A percentile compares a stretch with the other conserved stretches of the same genome.
phyloP scores from a whole-genome alignment of 2,888 invertebrate species.

The Eristalinus sepulchralis region DNA sequence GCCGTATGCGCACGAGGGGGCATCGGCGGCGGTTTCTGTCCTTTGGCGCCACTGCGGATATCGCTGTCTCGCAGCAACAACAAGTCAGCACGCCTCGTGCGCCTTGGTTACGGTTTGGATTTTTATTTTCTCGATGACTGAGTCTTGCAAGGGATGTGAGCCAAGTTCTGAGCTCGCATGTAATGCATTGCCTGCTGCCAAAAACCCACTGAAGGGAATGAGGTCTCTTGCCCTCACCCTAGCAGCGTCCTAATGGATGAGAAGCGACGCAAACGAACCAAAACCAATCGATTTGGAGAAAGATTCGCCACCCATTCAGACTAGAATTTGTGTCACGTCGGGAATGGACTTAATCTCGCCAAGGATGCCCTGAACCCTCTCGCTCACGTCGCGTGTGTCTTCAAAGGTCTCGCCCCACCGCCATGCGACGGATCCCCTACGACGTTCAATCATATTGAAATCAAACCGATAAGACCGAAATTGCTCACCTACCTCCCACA shows the following conservation, averaged over 20 bases:
- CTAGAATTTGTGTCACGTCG: background rate
- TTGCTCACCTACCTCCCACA: conserved; percentile 24
- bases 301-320: background rate
- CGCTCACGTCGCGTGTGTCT: background rate
- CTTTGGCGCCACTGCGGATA: conserved; percentile 65
- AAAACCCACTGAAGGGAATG: conserved; percentile 48
- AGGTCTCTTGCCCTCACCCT: background rate
- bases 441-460: conserved; percentile 51
- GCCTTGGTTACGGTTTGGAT: conserved; percentile 34
- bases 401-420: background rate
- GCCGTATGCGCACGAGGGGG: background rate
- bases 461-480: conserved; percentile 50
- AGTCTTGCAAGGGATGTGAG: conserved; percentile 32
- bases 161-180: conserved; percentile 47
- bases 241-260: background rate
- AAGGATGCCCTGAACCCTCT: background rate
- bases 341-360: background rate
- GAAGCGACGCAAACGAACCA: background rate
- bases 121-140: conserved; percentile 7
- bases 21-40: conserved; percentile 4
- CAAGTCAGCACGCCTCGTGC: conserved; percentile 2
- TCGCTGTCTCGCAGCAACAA: conserved; percentile 48
- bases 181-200: conserved; percentile 59
- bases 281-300: background rate
- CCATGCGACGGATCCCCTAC: conserved; percentile 14